Evolutionary conservation across 2,888 invertebrate genomes (phyloP).

Genomic region (Liposcelis brunnea): DNA sequence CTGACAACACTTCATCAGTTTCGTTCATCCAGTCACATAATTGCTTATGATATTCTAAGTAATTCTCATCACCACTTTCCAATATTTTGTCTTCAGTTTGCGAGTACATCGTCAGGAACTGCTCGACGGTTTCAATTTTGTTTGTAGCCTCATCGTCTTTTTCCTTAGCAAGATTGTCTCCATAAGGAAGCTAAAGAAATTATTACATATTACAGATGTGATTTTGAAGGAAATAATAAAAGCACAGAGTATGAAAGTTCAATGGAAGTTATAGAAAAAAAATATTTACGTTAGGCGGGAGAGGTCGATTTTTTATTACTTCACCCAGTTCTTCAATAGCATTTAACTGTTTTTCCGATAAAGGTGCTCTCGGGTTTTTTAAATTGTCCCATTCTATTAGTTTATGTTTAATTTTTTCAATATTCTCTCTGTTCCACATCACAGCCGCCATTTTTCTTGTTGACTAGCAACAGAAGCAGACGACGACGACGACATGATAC

Average conservation of each 20-base stretch:
- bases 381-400: conserved; percentile 2
- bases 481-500: no score
- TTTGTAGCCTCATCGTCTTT: not conserved
- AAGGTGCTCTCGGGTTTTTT: not conserved
- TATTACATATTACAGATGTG: no score
- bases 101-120: conserved; percentile 2
- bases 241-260: no score
- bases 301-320: not conserved
- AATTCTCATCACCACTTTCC: no score
- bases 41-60: no score
- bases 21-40: no score
- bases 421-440: not conserved
- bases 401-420: not conserved
- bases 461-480: not conserved
- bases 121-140: not conserved
- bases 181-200: no score
- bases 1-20: conserved; percentile 13
- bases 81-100: no score
- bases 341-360: not conserved
- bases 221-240: no score
- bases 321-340: not conserved
- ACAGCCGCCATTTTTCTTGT: not conserved
- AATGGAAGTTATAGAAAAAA: not conserved
- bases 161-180: not conserved
- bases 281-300: no score